Percentiles rank a stretch among this genome's conserved stretches.
These are phyloP conservation scores for Halcyon chelicuti DNA, from an alignment of 2,797 vertebrate genomes.

Conservation along the genomic window DNA sequence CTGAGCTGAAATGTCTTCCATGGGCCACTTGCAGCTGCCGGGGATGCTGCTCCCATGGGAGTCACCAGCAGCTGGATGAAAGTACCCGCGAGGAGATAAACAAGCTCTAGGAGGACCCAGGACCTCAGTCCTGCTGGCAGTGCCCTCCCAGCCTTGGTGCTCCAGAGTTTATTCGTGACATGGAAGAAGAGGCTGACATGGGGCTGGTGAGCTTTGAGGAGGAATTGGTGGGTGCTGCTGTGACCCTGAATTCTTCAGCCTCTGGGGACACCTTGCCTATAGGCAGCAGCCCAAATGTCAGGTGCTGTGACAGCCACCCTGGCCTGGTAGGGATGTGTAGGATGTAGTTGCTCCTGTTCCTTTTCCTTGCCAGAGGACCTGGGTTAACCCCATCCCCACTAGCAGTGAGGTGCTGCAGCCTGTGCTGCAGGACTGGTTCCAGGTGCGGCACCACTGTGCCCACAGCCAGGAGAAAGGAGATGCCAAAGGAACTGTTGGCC, in stretches of 20 bases:
- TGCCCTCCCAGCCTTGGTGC: background rate
- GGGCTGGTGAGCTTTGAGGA: background rate
- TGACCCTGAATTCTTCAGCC: background rate
- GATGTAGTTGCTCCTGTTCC: background rate
- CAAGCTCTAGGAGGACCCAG: background rate
- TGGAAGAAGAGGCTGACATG: background rate
- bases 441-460: fast-evolving
- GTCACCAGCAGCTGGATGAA: background rate
- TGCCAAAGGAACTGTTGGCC: background rate
- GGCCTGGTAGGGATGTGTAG: background rate
- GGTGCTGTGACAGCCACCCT: background rate
- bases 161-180: fast-evolving
- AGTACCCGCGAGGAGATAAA: fast-evolving
- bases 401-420: fast-evolving
- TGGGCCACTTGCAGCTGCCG: fast-evolving
- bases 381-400: background rate
- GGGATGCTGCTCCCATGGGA: background rate
- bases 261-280: background rate
- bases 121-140: background rate
- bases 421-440: background rate
- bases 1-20: background rate
- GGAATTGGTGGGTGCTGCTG: background rate
- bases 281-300: background rate
- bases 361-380: background rate
- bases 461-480: background rate